Conservation (phyloP, 2,888 invertebrate genomes). For the Onchidella celtica region DNA sequence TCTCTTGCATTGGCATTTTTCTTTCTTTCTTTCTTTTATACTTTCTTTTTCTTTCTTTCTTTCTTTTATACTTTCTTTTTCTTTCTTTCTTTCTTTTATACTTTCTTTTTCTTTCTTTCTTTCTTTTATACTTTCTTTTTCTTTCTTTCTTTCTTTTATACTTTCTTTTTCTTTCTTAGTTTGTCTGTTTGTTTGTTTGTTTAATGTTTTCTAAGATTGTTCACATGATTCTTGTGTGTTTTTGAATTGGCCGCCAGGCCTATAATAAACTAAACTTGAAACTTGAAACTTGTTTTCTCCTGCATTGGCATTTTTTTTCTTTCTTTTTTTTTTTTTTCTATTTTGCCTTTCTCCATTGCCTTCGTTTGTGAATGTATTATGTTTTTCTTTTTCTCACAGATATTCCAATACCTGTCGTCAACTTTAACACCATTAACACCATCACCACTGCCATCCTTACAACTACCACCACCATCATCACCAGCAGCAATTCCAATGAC, state of each 20-base stretch:
- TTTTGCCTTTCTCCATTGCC: too few relatives aligned
- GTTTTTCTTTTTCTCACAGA: background rate
- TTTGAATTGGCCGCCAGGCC: too few relatives aligned
- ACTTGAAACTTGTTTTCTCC: background rate
- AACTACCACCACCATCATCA: background rate
- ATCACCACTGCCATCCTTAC: conserved; percentile 28
- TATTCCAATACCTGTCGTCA: conserved; percentile 24
- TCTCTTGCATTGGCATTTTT: too few relatives aligned
- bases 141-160: background rate
- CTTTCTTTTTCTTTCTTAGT: too few relatives aligned
- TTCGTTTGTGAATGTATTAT: background rate
- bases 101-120: background rate
- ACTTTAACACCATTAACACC: conserved; percentile 22
- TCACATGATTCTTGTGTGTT: too few relatives aligned
- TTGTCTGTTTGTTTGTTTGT: too few relatives aligned
- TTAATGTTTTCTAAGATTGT: too few relatives aligned
- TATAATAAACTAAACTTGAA: too few relatives aligned
- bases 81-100: background rate
- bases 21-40: background rate
- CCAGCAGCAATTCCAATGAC: background rate
- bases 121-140: background rate
- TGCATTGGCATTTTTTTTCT: background rate
- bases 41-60: background rate
- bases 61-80: background rate
- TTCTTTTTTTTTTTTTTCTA: conserved; percentile 21